Conservation (phyloP, 2,888 invertebrate genomes). For the Xylota segnis region DNA sequence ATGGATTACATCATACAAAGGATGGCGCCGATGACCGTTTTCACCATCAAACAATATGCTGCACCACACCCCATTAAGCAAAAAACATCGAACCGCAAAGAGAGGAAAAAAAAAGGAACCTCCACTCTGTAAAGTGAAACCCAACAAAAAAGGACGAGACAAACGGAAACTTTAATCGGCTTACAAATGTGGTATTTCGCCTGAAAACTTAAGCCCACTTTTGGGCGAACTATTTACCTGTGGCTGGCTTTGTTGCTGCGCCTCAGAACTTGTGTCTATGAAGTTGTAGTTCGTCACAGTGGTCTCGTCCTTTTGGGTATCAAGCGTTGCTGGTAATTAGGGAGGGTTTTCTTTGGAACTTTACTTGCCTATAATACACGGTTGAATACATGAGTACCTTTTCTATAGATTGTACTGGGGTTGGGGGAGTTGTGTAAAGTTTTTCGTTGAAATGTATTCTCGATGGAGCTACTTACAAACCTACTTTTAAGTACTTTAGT, state of each 20-base stretch:
- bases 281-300: conserved; percentile 42
- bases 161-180: conserved; percentile 50
- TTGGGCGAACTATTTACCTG: conserved; percentile 38
- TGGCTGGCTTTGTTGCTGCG: conserved; percentile 26
- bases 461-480: conserved; percentile 28
- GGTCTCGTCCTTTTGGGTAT: conserved; percentile 25
- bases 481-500: conserved; percentile 33
- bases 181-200: conserved; percentile 43
- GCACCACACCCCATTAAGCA: conserved; percentile 31
- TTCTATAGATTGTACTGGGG: no score
- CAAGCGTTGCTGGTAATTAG: conserved; percentile 56
- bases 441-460: not conserved
- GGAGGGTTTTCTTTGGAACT: conserved; percentile 37
- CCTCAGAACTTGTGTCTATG: conserved; percentile 15
- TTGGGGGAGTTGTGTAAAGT: not conserved
- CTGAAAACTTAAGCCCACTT: conserved; percentile 51
- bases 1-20: conserved; percentile 63
- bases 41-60: conserved; percentile 45
- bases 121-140: conserved; percentile 40
- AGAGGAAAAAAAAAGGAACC: not conserved
- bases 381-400: conserved; percentile 4
- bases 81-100: not conserved
- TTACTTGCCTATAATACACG: conserved; percentile 13
- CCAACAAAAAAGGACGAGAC: conserved; percentile 53
- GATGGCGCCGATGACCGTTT: conserved; percentile 38